Percentiles rank a stretch among this genome's conserved stretches.
These are phyloP conservation scores for Potamilus streckersoni DNA, from an alignment of 1,140 invertebrate genomes.

Conservation along the genomic window DNA sequence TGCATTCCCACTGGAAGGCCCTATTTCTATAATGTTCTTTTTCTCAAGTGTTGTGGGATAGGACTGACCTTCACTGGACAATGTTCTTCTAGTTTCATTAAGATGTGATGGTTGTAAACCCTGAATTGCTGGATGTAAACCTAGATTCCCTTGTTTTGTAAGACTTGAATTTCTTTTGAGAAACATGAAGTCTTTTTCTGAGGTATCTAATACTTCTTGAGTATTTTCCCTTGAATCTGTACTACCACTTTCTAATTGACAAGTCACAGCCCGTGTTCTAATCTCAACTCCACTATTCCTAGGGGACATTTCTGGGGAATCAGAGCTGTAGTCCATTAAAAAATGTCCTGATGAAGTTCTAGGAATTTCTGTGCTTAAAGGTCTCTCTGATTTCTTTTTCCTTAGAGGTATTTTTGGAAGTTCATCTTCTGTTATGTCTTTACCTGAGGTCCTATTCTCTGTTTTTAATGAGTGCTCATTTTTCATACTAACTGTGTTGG, in stretches of 20 bases:
- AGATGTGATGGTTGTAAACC: no score
- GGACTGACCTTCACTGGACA: no score
- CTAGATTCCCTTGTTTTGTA: background rate
- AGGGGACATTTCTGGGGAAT: conserved; percentile 38
- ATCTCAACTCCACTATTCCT: conserved; percentile 24
- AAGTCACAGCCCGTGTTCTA: background rate
- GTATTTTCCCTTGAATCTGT: background rate
- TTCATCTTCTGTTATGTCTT: background rate
- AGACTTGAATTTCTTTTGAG: background rate
- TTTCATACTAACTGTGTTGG: no score
- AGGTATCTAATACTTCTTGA: background rate
- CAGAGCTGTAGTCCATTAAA: conserved; percentile 31
- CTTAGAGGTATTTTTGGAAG: conserved; percentile 24
- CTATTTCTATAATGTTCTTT: no score
- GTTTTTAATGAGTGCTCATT: no score
- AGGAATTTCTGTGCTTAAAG: conserved; percentile 2
- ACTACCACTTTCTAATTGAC: background rate
- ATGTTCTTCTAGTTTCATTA: no score
- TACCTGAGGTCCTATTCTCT: no score
- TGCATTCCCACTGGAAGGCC: no score
- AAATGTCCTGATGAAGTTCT: conserved; percentile 7
- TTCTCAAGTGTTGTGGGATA: no score
- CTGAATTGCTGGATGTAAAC: background rate
- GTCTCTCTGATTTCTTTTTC: conserved; percentile 26
- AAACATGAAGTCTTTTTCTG: background rate